Conservation (phyloP, 2,888 invertebrate species). For the Himalopsyche japonica region DNA sequence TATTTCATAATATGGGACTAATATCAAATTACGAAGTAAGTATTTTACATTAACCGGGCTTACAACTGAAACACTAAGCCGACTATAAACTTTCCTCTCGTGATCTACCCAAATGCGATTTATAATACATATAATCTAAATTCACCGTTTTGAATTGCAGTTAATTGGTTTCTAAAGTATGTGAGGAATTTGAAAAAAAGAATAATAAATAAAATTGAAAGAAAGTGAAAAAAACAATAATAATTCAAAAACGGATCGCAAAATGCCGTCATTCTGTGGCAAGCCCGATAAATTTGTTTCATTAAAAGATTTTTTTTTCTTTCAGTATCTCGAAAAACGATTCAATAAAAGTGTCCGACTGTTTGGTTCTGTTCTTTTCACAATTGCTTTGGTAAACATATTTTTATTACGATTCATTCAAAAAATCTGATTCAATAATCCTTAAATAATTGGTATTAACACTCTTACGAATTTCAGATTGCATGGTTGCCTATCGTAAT, state of each 20-base stretch:
- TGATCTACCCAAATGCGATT: too few species aligned
- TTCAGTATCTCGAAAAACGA: constrained; percentile 72
- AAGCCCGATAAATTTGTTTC: too few species aligned
- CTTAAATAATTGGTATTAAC: background rate
- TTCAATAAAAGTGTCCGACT: constrained; percentile 71
- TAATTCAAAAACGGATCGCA: too few species aligned
- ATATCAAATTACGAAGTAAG: constrained; percentile 80
- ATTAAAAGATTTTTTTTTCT: constrained; percentile 41
- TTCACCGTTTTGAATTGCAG: too few species aligned
- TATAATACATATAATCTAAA: too few species aligned
- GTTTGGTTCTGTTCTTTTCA: constrained; percentile 71
- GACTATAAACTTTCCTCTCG: too few species aligned
- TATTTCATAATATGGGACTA: constrained; percentile 72
- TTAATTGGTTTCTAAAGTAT: too few species aligned
- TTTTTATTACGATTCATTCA: background rate
- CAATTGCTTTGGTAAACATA: constrained; percentile 68
- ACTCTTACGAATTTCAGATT: constrained; percentile 57
- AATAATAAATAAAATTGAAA: too few species aligned
- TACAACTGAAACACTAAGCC: background rate
- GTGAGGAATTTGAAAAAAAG: too few species aligned
- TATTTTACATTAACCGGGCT: constrained; percentile 5
- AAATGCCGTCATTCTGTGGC: too few species aligned
- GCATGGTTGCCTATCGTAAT: constrained; percentile 79
- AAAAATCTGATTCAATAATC: background rate
- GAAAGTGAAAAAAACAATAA: too few species aligned